Evolutionary conservation across 2,113 vertebrate species (phyloP), one percentile per base, ranked within the genome.

Genomic region (Scortum barcoo): DNA sequence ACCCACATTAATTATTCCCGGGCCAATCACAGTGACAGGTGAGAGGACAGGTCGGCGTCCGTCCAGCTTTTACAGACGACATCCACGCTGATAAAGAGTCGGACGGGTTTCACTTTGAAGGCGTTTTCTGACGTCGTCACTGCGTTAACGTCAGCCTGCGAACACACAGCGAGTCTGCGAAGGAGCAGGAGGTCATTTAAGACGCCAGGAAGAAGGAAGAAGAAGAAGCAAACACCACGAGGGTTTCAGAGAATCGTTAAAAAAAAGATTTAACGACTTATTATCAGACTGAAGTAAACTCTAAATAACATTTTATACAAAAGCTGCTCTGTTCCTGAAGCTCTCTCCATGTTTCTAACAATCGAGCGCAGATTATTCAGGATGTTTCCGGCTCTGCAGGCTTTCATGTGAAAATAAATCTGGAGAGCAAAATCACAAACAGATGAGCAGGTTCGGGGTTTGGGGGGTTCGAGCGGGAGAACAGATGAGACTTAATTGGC

Each of bases 1-100:
- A 93, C 94, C 95, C 93, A 95, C 96, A 97, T 98, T 95, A 97
- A 97, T 97, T 96, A 97, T 97, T 80, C 42, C 61, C 12, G 0
- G 51, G 50, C 61, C 71, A 68, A 42, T 62, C 72, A 26, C 24
- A 68, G 60, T 50, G 78, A 73, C 69, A 80, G 78, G 69, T 78
- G 54, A 68, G 58, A 53, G 26, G 81, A 73, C 36, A 1, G 62
- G 7, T 46, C n/a, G 62, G 38, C 30, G 61, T 33, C 24, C 13
- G 19, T 76, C 74, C 74, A 76, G 74, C 73, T n/a, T 40, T 53
- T 3, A 26, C 60, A 75, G 60, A 63, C 72, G 61, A 69, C 65
- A 48, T 30, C 51, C 74, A 33, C 44, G 5, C 73, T 50, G 62
- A 69, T 38, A 40, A 50, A 22, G 30, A 42, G 16, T 4, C 2